Evolutionary conservation across 2,888 invertebrate genomes (phyloP).

Genomic region (Mythimna ferrago): DNA sequence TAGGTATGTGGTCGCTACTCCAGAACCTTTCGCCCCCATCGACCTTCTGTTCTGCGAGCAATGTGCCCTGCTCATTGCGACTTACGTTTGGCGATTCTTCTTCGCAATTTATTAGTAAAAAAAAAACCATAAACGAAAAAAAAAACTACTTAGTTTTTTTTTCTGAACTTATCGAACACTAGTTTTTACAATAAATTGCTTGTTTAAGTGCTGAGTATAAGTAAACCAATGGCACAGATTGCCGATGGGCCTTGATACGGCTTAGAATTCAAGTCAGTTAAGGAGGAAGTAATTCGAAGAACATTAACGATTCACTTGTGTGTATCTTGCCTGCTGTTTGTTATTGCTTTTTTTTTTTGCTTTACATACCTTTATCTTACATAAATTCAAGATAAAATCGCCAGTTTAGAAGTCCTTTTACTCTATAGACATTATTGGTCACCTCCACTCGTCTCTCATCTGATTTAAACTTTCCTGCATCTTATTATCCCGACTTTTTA

Average conservation of each 20-base stretch:
- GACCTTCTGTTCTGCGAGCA: too few species aligned
- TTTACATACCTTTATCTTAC: background rate
- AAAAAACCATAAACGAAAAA: too few species aligned
- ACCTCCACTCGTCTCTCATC: background rate
- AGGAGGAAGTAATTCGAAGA: slow-evolving; percentile 33
- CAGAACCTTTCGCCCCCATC: too few species aligned
- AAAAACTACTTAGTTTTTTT: background rate
- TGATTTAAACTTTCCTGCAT: background rate
- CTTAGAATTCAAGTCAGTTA: slow-evolving; percentile 37
- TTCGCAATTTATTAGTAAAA: background rate
- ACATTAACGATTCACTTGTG: slow-evolving; percentile 17
- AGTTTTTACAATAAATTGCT: background rate
- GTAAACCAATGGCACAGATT: background rate
- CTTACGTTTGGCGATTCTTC: background rate
- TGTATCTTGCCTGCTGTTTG: background rate
- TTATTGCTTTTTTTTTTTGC: background rate
- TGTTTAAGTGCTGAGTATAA: slow-evolving; percentile 6
- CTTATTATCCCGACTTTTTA: background rate
- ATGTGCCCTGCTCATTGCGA: too few species aligned
- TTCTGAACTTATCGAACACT: background rate
- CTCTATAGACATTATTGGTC: background rate
- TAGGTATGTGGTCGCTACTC: too few species aligned
- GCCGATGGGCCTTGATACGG: slow-evolving; percentile 39
- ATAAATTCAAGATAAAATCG: background rate
- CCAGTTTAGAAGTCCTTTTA: background rate